Base-by-base conservation (phyloP, 1,140 invertebrate species). In the Drosophila bipectinata region DNA sequence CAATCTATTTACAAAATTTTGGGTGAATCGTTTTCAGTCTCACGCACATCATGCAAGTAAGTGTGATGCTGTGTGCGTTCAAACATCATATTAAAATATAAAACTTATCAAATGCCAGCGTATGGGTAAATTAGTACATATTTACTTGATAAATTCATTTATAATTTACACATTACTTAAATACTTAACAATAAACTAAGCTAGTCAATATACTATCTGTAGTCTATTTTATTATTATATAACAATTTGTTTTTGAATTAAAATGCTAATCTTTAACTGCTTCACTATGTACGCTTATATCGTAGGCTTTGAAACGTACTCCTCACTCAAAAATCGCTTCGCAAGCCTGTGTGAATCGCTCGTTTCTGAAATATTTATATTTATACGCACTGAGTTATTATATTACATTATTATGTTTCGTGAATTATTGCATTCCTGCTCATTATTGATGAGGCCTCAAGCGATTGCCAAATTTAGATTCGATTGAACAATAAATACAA, bases 241-340 rank as follows among this genome's bases (percentile, higher is more conserved):
- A 84, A 84, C 80, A 84, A 84, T 77, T 85, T 77, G 37, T 84
- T 84, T 69, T 81, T 63, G 21, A 77, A 47, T 73, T 84, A 84
- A 81, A 84, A 87, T 84, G 81, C 81, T 81, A 84, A 84, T 66
- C 82, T 87, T 87, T 84, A 87, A 84, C 82, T 81, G 74, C 73
- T 87, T 87, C 68, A 53, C 74, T 71, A 57, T 77, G 49, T 71
- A 68, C 61, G 57, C 59, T 79, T 64, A 72, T 56, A 62, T 83
- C 69, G 58, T 80, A 37, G 79, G 54, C 66, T 57, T 59, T 48
- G 63, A 74, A 74, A 56, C 63, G 58, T 41, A 57, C 15, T 57
- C 55, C 15, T 57, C 52, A 60, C 32, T 39, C 69, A 56, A 51
- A 67, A 48, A 69, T 69, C 52, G 64, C 52, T 68, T 69, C 51